These are phyloP conservation scores for Lathamus discolor DNA, from an alignment of 2,113 vertebrate species.

Conservation along the genomic window DNA sequence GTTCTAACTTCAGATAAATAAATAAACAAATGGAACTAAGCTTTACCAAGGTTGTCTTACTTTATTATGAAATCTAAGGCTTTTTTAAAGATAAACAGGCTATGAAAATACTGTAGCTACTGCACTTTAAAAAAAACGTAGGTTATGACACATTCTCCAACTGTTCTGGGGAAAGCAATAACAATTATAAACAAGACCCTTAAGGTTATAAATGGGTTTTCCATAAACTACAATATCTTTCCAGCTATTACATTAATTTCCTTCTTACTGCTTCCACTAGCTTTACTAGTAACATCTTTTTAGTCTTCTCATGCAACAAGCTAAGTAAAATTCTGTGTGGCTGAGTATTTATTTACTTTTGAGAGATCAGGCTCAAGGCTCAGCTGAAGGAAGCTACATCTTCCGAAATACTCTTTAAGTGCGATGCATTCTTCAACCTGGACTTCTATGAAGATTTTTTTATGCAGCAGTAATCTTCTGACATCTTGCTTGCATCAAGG, in stretches of 20 bases:
- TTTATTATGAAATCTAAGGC: background rate
- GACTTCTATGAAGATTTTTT: slow-evolving; percentile 3
- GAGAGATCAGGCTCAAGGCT: slow-evolving; percentile 6
- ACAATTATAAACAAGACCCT: slow-evolving; percentile 55
- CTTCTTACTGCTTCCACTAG: slow-evolving; percentile 50
- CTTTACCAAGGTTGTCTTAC: background rate
- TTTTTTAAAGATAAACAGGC: background rate
- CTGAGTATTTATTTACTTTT: slow-evolving; percentile 62
- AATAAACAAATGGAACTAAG: slow-evolving; percentile 31
- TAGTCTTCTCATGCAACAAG: slow-evolving; percentile 49
- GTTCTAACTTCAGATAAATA: slow-evolving; percentile 22
- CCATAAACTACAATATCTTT: slow-evolving; percentile 47
- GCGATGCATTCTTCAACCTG: slow-evolving; percentile 20
- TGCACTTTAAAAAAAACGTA: background rate
- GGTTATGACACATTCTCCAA: slow-evolving; percentile 12
- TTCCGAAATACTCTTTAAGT: slow-evolving; percentile 35
- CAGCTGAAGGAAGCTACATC: slow-evolving; percentile 29
- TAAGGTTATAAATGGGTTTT: slow-evolving; percentile 66
- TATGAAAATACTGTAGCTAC: background rate
- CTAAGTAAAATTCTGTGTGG: slow-evolving; percentile 11
- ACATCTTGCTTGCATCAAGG: background rate
- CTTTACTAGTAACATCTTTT: slow-evolving; percentile 58
- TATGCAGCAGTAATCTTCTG: background rate
- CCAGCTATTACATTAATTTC: slow-evolving; percentile 51
- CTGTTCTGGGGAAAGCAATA: slow-evolving; percentile 32